Evolutionary conservation across 53 echinoderm and acorn worm genomes (phyloP).

Genomic region (Stichopus horrens): DNA sequence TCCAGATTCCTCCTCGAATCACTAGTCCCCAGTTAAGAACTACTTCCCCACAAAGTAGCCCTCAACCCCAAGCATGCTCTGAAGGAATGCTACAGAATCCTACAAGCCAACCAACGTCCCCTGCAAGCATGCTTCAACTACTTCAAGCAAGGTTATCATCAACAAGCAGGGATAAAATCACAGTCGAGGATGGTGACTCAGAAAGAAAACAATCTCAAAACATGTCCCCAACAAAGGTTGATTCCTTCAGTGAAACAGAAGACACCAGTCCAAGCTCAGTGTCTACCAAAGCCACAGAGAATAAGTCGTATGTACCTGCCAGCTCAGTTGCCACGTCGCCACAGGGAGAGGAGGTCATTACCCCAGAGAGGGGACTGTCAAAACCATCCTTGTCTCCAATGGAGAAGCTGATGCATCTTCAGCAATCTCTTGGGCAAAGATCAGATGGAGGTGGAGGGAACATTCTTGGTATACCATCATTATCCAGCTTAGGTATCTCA

Average conservation of each 20-base stretch:
- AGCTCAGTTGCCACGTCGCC: background rate
- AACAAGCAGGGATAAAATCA: too few relatives aligned
- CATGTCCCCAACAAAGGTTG: too few relatives aligned
- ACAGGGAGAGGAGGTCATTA: too few relatives aligned
- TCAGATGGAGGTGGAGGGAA: background rate
- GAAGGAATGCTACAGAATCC: background rate
- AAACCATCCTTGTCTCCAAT: conserved; percentile 18
- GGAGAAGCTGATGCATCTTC: conserved; percentile 11
- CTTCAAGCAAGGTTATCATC: too few relatives aligned
- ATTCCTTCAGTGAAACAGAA: background rate
- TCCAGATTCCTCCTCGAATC: too few relatives aligned
- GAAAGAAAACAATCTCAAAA: too few relatives aligned
- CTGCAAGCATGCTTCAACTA: background rate
- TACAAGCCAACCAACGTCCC: background rate
- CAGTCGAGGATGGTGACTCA: too few relatives aligned
- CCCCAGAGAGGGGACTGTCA: background rate
- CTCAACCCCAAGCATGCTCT: background rate
- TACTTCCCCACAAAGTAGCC: background rate
- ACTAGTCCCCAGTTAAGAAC: too few relatives aligned
- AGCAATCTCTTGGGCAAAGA: background rate
- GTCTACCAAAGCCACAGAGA: background rate
- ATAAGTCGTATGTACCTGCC: background rate
- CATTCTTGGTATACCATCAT: background rate
- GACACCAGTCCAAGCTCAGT: background rate
- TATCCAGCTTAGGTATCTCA: background rate